Conservation (phyloP, 2,888 invertebrate species). For the Synergus japonicus region DNA sequence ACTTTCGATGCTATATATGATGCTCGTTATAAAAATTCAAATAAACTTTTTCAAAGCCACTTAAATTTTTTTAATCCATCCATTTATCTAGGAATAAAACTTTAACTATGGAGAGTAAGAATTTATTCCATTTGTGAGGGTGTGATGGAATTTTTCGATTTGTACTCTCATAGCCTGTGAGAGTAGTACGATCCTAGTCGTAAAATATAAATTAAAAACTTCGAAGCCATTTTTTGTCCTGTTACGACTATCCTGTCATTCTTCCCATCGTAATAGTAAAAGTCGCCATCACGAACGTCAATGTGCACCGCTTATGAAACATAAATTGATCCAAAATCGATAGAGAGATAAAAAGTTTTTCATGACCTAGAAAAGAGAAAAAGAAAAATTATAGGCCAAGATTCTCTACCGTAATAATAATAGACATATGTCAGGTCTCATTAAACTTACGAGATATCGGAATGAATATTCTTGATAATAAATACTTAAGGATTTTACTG, state of each 20-base stretch:
- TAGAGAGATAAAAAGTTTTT: not conserved
- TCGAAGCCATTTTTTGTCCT: not conserved
- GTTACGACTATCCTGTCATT: not conserved
- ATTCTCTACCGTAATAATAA: slow-evolving; percentile 23
- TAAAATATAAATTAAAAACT: slow-evolving; percentile 14
- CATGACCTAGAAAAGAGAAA: not conserved
- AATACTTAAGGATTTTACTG: slow-evolving; percentile 52
- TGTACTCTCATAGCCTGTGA: not conserved
- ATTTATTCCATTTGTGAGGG: not conserved
- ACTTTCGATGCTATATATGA: too few species aligned
- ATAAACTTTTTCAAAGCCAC: not conserved
- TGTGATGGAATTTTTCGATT: not conserved
- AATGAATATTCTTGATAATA: slow-evolving; percentile 54
- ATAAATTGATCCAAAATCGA: not conserved
- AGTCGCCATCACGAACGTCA: not conserved
- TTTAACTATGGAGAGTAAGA: not conserved
- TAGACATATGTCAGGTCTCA: slow-evolving; percentile 52
- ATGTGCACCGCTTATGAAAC: not conserved
- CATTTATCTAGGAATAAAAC: not conserved
- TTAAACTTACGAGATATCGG: slow-evolving; percentile 50
- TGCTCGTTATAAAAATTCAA: not conserved
- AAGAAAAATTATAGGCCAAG: slow-evolving; percentile 8
- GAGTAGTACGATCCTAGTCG: not conserved
- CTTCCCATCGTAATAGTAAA: not conserved
- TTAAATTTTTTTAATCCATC: not conserved